phyloP scores from a whole-genome alignment of 2,113 vertebrate species.

The Carollia perspicillata region DNA sequence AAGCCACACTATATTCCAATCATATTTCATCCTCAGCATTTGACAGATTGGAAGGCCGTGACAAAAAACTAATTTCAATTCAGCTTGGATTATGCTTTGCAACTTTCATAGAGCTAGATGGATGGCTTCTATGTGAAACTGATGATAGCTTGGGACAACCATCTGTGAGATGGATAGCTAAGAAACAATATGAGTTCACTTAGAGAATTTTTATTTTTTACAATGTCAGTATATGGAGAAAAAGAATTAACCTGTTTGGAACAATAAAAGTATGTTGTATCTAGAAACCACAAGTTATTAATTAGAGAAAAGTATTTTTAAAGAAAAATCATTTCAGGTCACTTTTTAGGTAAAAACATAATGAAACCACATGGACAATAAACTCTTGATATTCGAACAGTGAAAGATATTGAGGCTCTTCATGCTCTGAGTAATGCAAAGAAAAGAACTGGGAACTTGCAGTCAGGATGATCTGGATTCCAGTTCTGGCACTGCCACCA shows the following conservation, averaged over 20 bases:
- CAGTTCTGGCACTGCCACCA: not conserved
- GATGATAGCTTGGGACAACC: conserved; percentile 17
- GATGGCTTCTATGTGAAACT: conserved; percentile 21
- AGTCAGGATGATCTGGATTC: not conserved
- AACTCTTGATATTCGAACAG: not conserved
- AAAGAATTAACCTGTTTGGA: not conserved
- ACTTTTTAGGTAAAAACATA: not conserved
- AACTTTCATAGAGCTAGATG: conserved; percentile 33
- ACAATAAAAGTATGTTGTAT: not conserved
- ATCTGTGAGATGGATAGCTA: conserved; percentile 36
- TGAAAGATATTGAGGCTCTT: not conserved
- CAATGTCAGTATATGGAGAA: not conserved
- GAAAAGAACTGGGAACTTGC: not conserved
- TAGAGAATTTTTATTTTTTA: conserved; percentile 15
- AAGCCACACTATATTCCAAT: not conserved
- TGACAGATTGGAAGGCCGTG: conserved; percentile 38
- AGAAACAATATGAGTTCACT: not conserved
- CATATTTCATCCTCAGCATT: conserved; percentile 20
- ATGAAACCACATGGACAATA: not conserved
- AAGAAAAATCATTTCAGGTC: not conserved
- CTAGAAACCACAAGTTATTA: not conserved
- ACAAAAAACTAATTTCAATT: conserved; percentile 46
- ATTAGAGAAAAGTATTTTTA: not conserved
- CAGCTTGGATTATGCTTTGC: conserved; percentile 28
- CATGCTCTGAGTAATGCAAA: not conserved